Conservation (phyloP, 35 echinoderm and acorn worm genomes). For the Amphiura filiformis region DNA sequence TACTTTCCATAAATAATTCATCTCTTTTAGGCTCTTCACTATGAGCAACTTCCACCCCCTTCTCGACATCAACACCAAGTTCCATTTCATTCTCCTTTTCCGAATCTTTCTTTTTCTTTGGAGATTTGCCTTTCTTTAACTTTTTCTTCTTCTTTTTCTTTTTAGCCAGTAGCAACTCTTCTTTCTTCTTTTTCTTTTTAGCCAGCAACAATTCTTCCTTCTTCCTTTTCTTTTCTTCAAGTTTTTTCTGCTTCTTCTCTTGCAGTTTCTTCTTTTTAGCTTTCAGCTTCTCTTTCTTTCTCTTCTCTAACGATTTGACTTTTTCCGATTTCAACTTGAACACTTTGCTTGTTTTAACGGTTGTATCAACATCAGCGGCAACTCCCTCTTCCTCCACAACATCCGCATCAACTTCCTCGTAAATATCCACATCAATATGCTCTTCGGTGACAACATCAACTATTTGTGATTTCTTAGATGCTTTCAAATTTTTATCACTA, state of each 20-base stretch:
- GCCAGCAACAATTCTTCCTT: constrained; percentile 5
- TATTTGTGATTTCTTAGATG: neutral
- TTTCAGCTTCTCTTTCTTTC: neutral
- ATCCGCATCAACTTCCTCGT: neutral
- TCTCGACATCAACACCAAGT: constrained; percentile 1
- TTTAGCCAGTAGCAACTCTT: too few species aligned
- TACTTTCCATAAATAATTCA: neutral
- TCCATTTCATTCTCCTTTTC: too few species aligned
- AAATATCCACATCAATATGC: neutral
- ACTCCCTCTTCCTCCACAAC: neutral
- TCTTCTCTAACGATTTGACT: neutral
- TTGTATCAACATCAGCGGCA: neutral
- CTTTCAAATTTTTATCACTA: neutral
- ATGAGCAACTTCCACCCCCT: neutral
- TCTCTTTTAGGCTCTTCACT: constrained; percentile 12
- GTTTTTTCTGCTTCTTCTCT: too few species aligned
- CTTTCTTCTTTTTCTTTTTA: neutral
- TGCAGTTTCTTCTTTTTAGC: neutral
- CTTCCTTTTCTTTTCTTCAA: neutral
- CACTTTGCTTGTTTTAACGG: too few species aligned
- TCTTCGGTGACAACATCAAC: neutral
- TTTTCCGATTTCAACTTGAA: neutral
- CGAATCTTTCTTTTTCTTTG: neutral
- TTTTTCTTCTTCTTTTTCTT: neutral
- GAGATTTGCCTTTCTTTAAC: neutral